Conservation (phyloP, 2,797 vertebrate species). For the Muraenolepis orangiensis region DNA sequence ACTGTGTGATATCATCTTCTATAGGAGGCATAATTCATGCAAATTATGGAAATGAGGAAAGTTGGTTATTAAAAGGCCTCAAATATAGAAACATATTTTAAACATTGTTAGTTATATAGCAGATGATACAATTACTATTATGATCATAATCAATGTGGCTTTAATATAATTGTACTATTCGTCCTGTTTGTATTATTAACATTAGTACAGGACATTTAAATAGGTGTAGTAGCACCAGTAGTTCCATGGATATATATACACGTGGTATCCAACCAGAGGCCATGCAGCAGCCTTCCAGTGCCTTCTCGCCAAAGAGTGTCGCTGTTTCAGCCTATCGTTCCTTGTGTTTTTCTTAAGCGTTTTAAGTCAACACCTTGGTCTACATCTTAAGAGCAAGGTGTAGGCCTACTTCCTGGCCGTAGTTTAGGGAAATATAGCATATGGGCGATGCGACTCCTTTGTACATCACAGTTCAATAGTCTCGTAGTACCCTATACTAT, state of each 20-base stretch:
- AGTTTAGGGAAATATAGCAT: too few species aligned
- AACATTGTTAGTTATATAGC: background rate
- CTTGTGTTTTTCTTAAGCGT: background rate
- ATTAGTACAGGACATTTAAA: background rate
- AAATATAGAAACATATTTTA: background rate
- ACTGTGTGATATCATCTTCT: too few species aligned
- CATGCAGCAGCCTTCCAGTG: background rate
- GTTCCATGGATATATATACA: background rate
- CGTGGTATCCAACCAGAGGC: background rate
- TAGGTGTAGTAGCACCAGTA: background rate
- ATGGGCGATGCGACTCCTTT: background rate
- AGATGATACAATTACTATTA: background rate
- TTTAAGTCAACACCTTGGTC: background rate
- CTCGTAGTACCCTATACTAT: too few species aligned
- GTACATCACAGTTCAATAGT: background rate
- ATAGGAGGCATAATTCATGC: too few species aligned
- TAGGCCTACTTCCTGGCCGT: background rate
- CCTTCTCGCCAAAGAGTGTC: slow-evolving; percentile 54
- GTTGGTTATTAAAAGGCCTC: background rate
- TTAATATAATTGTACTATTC: background rate
- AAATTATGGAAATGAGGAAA: background rate
- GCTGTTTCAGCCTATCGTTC: slow-evolving; percentile 50
- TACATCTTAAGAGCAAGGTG: background rate
- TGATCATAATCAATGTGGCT: background rate
- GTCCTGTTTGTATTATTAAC: background rate